These are phyloP conservation scores for Alces alces DNA, from an alignment of 2,113 vertebrate species.

Conservation along the genomic window DNA sequence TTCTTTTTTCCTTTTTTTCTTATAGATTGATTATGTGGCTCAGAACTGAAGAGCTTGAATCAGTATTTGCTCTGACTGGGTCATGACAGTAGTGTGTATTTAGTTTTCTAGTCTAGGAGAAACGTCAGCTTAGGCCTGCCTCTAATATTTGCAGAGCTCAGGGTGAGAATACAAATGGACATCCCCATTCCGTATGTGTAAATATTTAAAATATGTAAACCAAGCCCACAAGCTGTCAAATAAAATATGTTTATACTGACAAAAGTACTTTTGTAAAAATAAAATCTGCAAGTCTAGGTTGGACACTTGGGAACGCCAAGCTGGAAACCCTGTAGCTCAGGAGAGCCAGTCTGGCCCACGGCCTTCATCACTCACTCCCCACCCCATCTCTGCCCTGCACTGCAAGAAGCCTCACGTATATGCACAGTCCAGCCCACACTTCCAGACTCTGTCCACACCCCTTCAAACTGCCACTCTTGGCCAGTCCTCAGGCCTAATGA, in stretches of 20 bases:
- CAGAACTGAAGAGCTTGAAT: neutral
- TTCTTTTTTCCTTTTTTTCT: neutral
- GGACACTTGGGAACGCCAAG: neutral
- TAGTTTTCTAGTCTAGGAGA: neutral
- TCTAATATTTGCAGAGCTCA: neutral
- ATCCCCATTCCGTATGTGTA: neutral
- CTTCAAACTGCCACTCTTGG: neutral
- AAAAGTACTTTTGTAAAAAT: neutral
- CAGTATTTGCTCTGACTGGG: neutral
- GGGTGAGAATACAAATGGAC: neutral
- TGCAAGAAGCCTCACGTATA: neutral
- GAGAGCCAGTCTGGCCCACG: neutral
- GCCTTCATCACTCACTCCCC: neutral
- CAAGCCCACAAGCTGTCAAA: neutral
- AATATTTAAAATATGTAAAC: neutral
- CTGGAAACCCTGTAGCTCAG: neutral
- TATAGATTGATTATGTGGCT: neutral
- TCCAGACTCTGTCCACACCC: neutral
- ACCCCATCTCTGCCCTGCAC: neutral
- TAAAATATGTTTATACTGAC: neutral
- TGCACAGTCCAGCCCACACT: neutral
- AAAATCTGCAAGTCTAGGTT: neutral
- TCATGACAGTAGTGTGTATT: neutral
- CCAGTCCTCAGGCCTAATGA: neutral
- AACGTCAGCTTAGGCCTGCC: neutral